Conservation (phyloP, 2,797 vertebrate genomes). For the Esox lucius region DNA sequence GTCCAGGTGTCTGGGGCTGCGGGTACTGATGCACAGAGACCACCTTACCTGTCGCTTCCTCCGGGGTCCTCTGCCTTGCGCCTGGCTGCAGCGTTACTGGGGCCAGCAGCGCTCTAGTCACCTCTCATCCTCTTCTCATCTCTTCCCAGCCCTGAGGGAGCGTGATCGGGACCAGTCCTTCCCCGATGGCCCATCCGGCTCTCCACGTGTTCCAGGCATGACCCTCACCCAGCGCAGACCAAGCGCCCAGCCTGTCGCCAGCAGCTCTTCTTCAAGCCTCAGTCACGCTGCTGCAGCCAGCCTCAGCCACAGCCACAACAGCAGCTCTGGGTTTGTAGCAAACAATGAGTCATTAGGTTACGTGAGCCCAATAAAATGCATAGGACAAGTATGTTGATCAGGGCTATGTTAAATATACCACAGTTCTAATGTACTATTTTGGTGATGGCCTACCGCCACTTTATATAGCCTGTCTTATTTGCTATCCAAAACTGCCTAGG, state of each 20-base stretch:
- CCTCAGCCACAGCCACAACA: slow-evolving; percentile 63
- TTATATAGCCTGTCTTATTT: too few species aligned
- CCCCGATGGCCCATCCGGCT: slow-evolving; percentile 80
- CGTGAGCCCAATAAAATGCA: not conserved
- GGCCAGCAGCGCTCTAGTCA: slow-evolving; percentile 2
- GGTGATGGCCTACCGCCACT: too few species aligned
- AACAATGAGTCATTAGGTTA: not conserved
- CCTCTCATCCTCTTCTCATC: slow-evolving; percentile 28
- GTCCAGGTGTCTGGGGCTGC: slow-evolving; percentile 44
- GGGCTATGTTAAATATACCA: too few species aligned
- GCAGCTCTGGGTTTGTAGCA: slow-evolving; percentile 81
- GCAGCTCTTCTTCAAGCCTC: slow-evolving; percentile 44
- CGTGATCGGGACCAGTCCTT: slow-evolving; percentile 56
- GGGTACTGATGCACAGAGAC: slow-evolving; percentile 76
- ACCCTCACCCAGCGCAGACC: slow-evolving; percentile 80
- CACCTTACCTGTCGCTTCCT: slow-evolving; percentile 80
- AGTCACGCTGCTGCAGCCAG: slow-evolving; percentile 38
- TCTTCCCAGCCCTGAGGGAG: slow-evolving; percentile 80
- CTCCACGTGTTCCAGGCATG: slow-evolving; percentile 84
- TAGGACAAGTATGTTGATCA: too few species aligned
- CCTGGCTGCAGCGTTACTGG: slow-evolving; percentile 64
- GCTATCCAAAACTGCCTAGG: too few species aligned
- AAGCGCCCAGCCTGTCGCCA: slow-evolving; percentile 66
- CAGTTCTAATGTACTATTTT: too few species aligned
- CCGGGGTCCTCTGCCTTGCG: slow-evolving; percentile 63